Percentiles rank a stretch among this genome's conserved stretches.
These are phyloP conservation scores for Oasisia sp. DNA, from an alignment of 2,888 invertebrate species.

Conservation along the genomic window DNA sequence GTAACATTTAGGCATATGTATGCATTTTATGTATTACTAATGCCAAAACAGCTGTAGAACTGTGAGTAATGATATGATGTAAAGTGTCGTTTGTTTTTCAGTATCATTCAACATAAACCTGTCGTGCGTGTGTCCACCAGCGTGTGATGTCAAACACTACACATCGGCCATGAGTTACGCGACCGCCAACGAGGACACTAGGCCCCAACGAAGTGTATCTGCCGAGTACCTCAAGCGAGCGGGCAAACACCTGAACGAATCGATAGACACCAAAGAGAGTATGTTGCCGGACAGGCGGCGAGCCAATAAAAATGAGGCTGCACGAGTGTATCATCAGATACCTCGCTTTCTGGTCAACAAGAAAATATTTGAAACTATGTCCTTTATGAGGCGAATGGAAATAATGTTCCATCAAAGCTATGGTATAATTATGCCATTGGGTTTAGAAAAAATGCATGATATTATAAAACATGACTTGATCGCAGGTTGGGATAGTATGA, in stretches of 20 bases:
- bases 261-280: neutral
- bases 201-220: neutral
- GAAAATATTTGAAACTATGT: too few species aligned
- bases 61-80: too few species aligned
- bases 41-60: too few species aligned
- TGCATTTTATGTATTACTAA: too few species aligned
- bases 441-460: neutral
- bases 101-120: too few species aligned
- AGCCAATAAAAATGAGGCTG: neutral
- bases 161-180: neutral
- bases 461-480: neutral
- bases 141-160: neutral
- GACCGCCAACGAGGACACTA: neutral
- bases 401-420: neutral
- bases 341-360: too few species aligned
- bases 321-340: neutral
- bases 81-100: too few species aligned
- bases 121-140: neutral
- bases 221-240: neutral
- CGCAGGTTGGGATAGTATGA: neutral
- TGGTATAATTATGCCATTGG: neutral
- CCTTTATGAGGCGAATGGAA: neutral
- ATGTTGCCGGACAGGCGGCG: neutral
- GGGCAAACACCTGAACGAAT: neutral
- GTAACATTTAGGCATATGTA: too few species aligned